Base-by-base conservation (phyloP, 2,888 invertebrate genomes). In the Yponomeuta sedellus region DNA sequence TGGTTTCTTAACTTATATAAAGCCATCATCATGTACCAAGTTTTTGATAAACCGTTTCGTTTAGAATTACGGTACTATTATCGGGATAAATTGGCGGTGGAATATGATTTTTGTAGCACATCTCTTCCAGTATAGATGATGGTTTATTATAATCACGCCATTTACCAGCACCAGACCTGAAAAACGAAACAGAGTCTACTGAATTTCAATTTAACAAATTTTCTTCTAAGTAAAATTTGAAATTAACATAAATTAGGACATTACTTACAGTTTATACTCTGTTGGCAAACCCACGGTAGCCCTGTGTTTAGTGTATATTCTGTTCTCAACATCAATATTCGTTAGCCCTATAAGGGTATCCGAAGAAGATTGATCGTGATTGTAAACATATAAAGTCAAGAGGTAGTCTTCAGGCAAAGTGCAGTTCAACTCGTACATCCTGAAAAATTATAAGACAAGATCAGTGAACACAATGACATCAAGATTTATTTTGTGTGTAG, bases 71-170 rank as follows among this genome's bases (percentile, higher is more conserved):
- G n/a, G 20, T 19, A 22, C 20, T 58, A 20, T 94, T 67, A 64
- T 85, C 79, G 3, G 81, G 78, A 58, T 76, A 88, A 2, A 73
- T 56, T 0, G 86, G 87, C 0, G 75, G 66, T 0, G 75, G 71
- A 0, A 89, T 69, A 72, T 95, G 94, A 71, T 94, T 92, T 64
- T 91, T 93, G 58, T 84, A 87, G 78, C 97, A 97, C 0, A 97
- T 77, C 34, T 93, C 92, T 65, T 92, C 89, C 10, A 98, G 87
- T 68, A 97, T 95, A 70, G 92, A 92, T 0, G 94, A 93, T 0
- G 97, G 98, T 70, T 92, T 94, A 67, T 92, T 81, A 5, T 90
- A 88, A 81, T 97, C 96, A 56, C 97, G 92, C 97, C 98, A 98
- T 64, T 92, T 92, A 72, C 94, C 94, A 73, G 94, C 94, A 0